Evolutionary conservation across 2,113 vertebrate species (phyloP).

Genomic region (Petaurus breviceps): DNA sequence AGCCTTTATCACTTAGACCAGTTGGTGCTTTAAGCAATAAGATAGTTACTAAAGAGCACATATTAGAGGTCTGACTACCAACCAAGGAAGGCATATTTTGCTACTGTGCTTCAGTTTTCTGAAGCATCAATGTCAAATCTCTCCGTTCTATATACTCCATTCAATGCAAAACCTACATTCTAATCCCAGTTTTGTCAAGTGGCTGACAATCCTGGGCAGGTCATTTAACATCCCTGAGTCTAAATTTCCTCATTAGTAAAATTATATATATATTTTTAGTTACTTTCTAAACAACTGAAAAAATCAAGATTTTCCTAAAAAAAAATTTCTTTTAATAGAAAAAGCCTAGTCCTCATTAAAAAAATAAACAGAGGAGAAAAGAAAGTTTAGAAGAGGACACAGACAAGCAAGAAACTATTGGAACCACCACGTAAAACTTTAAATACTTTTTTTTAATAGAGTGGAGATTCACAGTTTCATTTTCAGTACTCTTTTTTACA

Average conservation of each 20-base stretch:
- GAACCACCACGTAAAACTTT: background rate
- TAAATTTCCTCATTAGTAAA: slow-evolving; percentile 26
- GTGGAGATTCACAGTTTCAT: background rate
- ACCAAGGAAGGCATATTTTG: background rate
- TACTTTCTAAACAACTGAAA: background rate
- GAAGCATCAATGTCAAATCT: background rate
- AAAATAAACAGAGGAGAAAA: background rate
- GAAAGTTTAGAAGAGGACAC: background rate
- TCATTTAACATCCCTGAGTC: background rate
- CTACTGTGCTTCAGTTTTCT: background rate
- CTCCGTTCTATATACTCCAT: background rate
- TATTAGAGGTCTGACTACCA: background rate
- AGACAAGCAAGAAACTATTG: background rate
- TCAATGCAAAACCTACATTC: background rate
- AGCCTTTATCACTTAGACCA: background rate
- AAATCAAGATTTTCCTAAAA: background rate
- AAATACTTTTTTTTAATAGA: background rate
- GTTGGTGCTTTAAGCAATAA: background rate
- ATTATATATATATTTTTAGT: background rate
- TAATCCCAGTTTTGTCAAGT: slow-evolving; percentile 7
- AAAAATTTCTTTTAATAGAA: background rate
- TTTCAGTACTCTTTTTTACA: background rate
- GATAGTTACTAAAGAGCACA: background rate
- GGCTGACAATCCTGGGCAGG: background rate
- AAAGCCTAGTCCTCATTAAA: background rate